Evolutionary conservation across 2,113 vertebrate species (phyloP).

Genomic region (Leuciscus idus): DNA sequence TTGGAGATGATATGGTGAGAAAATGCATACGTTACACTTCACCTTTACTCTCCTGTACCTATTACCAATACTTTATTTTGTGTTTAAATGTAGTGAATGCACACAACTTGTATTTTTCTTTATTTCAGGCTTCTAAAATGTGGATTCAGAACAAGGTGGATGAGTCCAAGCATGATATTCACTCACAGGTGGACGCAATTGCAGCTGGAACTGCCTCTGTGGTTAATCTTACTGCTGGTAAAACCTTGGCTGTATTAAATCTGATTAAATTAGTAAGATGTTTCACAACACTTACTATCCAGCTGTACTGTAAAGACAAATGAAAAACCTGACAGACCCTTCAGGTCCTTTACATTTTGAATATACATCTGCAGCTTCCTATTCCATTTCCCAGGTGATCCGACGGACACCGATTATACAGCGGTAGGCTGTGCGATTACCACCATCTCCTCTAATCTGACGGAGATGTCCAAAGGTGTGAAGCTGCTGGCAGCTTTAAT

Average conservation of each 20-base stretch:
- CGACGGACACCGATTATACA: slow-evolving; percentile 95
- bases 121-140: slow-evolving; percentile 88
- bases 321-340: neutral
- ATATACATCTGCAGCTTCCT: neutral
- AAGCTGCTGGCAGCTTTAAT: slow-evolving; percentile 94
- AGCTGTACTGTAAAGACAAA: neutral
- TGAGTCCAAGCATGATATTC: slow-evolving; percentile 99
- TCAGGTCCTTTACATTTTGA: neutral
- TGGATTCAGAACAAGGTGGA: slow-evolving; percentile 99
- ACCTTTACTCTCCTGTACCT: neutral
- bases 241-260: slow-evolving; percentile 52
- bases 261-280: neutral
- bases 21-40: neutral
- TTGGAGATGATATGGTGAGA: slow-evolving; percentile 94
- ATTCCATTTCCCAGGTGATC: slow-evolving; percentile 82
- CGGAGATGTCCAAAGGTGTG: slow-evolving; percentile 98
- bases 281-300: neutral
- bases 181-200: slow-evolving; percentile 98
- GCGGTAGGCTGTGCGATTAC: slow-evolving; percentile 98
- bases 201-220: slow-evolving; percentile 98
- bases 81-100: slow-evolving; percentile 83
- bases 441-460: slow-evolving; percentile 98
- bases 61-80: slow-evolving; percentile 48
- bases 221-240: slow-evolving; percentile 98
- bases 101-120: neutral